phyloP scores from a whole-genome alignment of 1,140 invertebrate species.

The Littorina saxatilis region DNA sequence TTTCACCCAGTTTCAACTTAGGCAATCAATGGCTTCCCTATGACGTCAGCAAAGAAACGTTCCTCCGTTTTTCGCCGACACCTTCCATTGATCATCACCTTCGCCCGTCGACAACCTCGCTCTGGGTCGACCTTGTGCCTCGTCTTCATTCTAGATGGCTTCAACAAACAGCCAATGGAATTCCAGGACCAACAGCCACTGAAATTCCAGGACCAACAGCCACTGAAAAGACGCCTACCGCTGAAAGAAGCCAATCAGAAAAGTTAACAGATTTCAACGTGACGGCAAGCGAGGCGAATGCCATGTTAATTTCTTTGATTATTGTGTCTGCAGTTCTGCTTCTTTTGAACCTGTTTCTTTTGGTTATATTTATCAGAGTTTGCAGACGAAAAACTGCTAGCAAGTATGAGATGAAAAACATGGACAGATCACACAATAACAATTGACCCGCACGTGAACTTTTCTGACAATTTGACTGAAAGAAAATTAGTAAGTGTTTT shows the following conservation, averaged over 20 bases:
- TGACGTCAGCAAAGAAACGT: conserved; percentile 24
- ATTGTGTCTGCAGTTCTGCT: neutral
- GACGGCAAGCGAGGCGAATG: neutral
- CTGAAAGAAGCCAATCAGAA: neutral
- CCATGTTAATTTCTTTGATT: neutral
- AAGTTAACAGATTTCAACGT: neutral
- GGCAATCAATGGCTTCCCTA: neutral
- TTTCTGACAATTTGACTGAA: too few relatives aligned
- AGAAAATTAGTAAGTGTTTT: too few relatives aligned
- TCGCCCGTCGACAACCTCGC: neutral
- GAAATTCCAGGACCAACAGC: neutral
- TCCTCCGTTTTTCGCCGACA: neutral
- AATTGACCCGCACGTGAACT: too few relatives aligned
- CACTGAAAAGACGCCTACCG: too few relatives aligned
- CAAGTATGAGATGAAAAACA: too few relatives aligned
- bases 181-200: too few relatives aligned
- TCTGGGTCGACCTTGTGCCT: conserved; percentile 18
- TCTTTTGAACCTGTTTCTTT: neutral
- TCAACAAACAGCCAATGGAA: neutral
- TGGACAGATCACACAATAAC: too few relatives aligned
- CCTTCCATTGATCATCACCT: neutral
- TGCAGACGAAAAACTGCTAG: neutral
- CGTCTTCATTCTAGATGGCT: conserved; percentile 19
- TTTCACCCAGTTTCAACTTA: neutral
- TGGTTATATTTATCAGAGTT: neutral